Percentiles rank a stretch among this genome's conserved stretches.
phyloP scores from a whole-genome alignment of 2,113 vertebrate genomes.

The Anser cygnoides region DNA sequence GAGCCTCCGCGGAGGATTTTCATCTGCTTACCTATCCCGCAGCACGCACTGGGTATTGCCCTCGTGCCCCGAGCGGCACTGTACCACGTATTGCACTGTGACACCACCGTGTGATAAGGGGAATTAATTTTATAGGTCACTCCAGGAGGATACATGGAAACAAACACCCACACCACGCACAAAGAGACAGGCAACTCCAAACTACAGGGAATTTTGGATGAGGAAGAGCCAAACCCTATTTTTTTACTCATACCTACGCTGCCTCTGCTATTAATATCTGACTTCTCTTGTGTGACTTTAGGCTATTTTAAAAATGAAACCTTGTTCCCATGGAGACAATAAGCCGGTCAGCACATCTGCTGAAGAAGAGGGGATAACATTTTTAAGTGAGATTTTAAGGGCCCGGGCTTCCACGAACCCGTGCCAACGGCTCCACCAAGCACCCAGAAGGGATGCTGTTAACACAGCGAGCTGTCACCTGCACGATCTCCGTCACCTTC shows the following conservation, averaged over 20 bases:
- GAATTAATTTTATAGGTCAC: background rate
- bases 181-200: background rate
- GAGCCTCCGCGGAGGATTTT: background rate
- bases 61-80: background rate
- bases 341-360: conserved; percentile 76
- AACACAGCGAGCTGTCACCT: background rate
- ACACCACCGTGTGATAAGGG: background rate
- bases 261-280: conserved; percentile 71
- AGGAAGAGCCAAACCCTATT: conserved; percentile 52
- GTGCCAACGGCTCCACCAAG: background rate
- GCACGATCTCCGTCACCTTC: background rate
- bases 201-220: background rate
- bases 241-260: conserved; percentile 11
- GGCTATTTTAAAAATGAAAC: conserved; percentile 66
- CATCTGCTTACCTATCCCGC: background rate
- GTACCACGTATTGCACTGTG: background rate
- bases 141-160: background rate
- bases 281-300: conserved; percentile 66
- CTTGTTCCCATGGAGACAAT: conserved; percentile 78
- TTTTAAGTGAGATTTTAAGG: conserved; percentile 24
- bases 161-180: background rate
- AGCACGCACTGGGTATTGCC: too few species aligned
- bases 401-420: background rate
- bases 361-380: conserved; percentile 21
- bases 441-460: background rate